Conservation (phyloP, 2,888 invertebrate species). For the Caenorhabditis zanzibari region DNA sequence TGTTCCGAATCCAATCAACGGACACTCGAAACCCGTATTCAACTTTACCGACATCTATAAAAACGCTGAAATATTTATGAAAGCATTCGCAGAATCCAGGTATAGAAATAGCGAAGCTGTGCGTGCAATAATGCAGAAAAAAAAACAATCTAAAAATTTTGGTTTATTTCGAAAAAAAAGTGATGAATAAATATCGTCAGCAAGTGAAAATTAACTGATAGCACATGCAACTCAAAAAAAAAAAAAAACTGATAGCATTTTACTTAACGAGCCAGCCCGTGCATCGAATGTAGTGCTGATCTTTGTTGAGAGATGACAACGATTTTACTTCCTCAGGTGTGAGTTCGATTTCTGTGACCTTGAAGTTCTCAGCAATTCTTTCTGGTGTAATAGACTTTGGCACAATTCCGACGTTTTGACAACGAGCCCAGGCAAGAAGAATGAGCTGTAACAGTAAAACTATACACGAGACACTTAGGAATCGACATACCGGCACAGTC, state of each 20-base stretch:
- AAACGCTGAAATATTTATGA: neutral
- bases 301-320: constrained; percentile 71
- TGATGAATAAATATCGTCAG: constrained; percentile 5
- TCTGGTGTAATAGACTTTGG: constrained; percentile 81
- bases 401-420: constrained; percentile 87
- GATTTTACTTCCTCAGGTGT: constrained; percentile 72
- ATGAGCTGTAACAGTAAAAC: constrained; percentile 67
- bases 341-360: constrained; percentile 67
- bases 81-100: neutral
- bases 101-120: constrained; percentile 21
- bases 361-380: constrained; percentile 78
- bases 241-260: constrained; percentile 18
- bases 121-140: constrained; percentile 15
- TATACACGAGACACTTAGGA: neutral
- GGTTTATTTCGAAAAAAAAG: neutral
- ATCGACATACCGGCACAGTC: constrained; percentile 68
- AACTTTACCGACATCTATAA: constrained; percentile 47
- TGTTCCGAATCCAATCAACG: constrained; percentile 81
- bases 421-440: constrained; percentile 89
- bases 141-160: neutral
- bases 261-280: constrained; percentile 77
- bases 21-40: constrained; percentile 75
- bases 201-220: neutral
- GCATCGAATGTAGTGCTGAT: constrained; percentile 78
- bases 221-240: constrained; percentile 5